phyloP scores from a whole-genome alignment of 2,888 invertebrate genomes.

The Iphiclides podalirius region DNA sequence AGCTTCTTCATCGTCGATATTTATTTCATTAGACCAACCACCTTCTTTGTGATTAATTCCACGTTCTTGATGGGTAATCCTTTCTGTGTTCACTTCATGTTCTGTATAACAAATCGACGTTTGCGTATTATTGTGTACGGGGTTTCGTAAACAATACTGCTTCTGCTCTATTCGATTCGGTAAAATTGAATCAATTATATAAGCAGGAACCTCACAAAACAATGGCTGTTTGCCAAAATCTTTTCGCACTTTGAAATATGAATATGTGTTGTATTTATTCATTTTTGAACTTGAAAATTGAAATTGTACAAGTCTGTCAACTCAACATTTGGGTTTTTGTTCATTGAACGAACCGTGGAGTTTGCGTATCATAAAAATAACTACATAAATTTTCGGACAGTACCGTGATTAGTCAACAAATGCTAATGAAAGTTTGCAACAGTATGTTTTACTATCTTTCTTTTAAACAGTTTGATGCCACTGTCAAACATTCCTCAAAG shows the following conservation, averaged over 20 bases:
- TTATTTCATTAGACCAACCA: slow-evolving; percentile 89
- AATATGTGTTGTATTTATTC: slow-evolving; percentile 32
- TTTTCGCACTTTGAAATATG: slow-evolving; percentile 60
- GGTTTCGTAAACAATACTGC: slow-evolving; percentile 63
- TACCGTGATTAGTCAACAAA: no score
- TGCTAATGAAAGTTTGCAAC: no score
- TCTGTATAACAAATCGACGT: slow-evolving; percentile 46
- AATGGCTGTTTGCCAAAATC: slow-evolving; percentile 67
- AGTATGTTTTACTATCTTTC: no score
- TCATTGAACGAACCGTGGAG: no score
- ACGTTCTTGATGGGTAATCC: slow-evolving; percentile 62
- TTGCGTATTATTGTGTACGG: slow-evolving; percentile 61
- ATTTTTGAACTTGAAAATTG: no score
- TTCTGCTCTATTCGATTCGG: slow-evolving; percentile 49
- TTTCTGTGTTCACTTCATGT: slow-evolving; percentile 78
- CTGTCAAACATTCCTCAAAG: no score
- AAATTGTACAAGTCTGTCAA: no score
- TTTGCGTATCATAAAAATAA: no score
- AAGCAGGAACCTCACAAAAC: slow-evolving; percentile 51
- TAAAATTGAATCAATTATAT: slow-evolving; percentile 48
- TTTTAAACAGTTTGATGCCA: no score
- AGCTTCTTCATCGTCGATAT: slow-evolving; percentile 82
- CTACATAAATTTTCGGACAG: no score
- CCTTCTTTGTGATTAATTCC: slow-evolving; percentile 87
- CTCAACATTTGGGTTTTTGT: no score